These are phyloP conservation scores for Ophthalmolycus amberensis DNA, from an alignment of 2,113 vertebrate species.

Conservation along the genomic window DNA sequence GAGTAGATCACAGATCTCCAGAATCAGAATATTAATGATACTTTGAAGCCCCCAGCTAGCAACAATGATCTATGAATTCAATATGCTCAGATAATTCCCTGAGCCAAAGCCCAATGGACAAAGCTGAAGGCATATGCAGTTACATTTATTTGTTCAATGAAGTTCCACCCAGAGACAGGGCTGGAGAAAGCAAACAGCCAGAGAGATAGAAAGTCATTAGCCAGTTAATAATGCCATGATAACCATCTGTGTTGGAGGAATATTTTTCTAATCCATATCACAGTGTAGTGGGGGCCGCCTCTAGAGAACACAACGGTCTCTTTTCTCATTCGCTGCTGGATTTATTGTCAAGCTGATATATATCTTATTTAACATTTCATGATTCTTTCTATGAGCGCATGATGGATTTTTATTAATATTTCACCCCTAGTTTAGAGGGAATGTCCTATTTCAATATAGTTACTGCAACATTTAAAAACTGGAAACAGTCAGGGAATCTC, in stretches of 20 bases:
- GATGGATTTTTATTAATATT: constrained; percentile 19
- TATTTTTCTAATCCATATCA: constrained; percentile 50
- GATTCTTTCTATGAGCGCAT: constrained; percentile 26
- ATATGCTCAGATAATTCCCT: constrained; percentile 72
- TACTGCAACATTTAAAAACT: not conserved
- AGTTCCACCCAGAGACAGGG: constrained; percentile 37
- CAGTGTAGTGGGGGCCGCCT: constrained; percentile 23
- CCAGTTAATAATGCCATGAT: constrained; percentile 54
- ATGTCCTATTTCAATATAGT: constrained; percentile 6
- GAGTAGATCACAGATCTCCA: constrained; percentile 57
- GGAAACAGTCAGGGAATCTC: not conserved
- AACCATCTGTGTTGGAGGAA: constrained; percentile 51
- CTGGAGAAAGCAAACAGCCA: constrained; percentile 43
- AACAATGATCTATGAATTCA: constrained; percentile 79
- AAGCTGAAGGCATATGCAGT: constrained; percentile 39
- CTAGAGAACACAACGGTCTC: constrained; percentile 37
- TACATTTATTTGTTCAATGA: constrained; percentile 67
- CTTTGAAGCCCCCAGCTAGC: constrained; percentile 68
- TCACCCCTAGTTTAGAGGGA: constrained; percentile 8
- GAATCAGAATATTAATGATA: constrained; percentile 75
- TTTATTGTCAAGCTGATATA: constrained; percentile 45
- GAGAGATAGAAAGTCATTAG: constrained; percentile 61
- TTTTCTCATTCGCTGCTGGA: constrained; percentile 17
- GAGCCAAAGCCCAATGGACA: constrained; percentile 56
- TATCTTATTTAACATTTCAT: constrained; percentile 56